Base-by-base conservation (phyloP, 2,888 invertebrate genomes). In the Lasius fuliginosus region DNA sequence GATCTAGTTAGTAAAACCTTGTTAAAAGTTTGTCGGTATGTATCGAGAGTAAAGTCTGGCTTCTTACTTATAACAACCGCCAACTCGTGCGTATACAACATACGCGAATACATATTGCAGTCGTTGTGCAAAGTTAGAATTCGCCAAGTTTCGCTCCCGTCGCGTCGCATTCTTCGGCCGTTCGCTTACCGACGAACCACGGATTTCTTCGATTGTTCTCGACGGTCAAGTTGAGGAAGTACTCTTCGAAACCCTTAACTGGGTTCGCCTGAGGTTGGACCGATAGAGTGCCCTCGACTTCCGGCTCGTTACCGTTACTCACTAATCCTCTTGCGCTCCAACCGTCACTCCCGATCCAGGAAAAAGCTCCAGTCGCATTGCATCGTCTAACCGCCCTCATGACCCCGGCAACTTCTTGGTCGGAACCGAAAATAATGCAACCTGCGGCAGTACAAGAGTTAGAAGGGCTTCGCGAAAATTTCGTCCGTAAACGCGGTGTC, bases 291-390 rank as follows among this genome's bases (percentile, higher is more conserved):
- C 99, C 98, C 94, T 98, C 98, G 56, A 98, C 98, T 95, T 98
- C 98, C 1, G 97, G 96, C 94, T 99, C 98, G 94, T 98, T 98
- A 88, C 98, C 98, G 91, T 98, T 97, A 89, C 95, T 95, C 46
- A 98, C 98, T 87, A 98, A 95, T 75, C 97, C 97, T 68, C 99
- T 95, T 8, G 98, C 99, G 92, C 98, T 98, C 99, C 99, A 99
- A 0, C 99, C 99, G 93, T 99, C 99, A 46, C 98, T 98, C 0
- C 99, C 99, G 58, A 99, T 98, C 99, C 99, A 99, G 82, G 98
- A 98, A 95, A 99, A 99, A 76, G 97, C 96, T 8, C 98, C 98
- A 0, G 99, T 98, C 12, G 98, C 98, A 93, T 98, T 98, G 86
- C 97, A 97, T 5, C 99, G 96, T 83, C 98, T 96, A 0, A 99